Evolutionary conservation across 2,113 vertebrate species (phyloP).

Genomic region (Mustelus asterias): DNA sequence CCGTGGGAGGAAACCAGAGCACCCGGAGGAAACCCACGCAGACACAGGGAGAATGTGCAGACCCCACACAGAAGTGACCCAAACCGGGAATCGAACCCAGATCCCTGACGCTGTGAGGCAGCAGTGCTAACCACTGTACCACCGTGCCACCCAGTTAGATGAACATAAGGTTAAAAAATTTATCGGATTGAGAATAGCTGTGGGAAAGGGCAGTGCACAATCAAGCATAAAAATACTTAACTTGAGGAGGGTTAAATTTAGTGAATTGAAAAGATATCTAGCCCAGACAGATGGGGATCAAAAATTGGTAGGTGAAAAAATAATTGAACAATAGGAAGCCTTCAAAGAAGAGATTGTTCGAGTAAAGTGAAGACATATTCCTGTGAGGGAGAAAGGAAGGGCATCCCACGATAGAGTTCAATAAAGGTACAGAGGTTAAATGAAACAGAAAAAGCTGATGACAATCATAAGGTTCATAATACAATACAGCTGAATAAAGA

Average conservation of each 20-base stretch:
- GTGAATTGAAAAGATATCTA: not conserved
- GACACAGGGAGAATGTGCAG: no score
- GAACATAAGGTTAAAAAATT: not conserved
- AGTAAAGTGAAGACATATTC: not conserved
- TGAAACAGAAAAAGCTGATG: not conserved
- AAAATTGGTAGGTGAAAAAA: not conserved
- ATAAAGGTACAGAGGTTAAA: not conserved
- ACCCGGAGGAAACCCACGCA: no score
- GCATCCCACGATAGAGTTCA: not conserved
- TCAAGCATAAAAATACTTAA: not conserved
- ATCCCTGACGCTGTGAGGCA: no score
- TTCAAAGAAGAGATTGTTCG: not conserved
- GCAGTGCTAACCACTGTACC: no score
- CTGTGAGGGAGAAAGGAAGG: not conserved
- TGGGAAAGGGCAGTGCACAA: not conserved
- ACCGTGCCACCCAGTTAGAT: no score
- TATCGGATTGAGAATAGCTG: not conserved
- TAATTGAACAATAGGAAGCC: not conserved
- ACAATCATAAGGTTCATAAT: no score
- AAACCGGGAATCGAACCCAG: no score
- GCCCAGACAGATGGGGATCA: not conserved
- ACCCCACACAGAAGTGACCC: no score
- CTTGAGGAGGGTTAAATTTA: not conserved
- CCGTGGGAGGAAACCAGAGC: no score
- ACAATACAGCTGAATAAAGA: not conserved